Evolutionary conservation across 2,797 vertebrate genomes (phyloP), one percentile per base, ranked within the genome.

Genomic region (Sphenopsis melanotis): DNA sequence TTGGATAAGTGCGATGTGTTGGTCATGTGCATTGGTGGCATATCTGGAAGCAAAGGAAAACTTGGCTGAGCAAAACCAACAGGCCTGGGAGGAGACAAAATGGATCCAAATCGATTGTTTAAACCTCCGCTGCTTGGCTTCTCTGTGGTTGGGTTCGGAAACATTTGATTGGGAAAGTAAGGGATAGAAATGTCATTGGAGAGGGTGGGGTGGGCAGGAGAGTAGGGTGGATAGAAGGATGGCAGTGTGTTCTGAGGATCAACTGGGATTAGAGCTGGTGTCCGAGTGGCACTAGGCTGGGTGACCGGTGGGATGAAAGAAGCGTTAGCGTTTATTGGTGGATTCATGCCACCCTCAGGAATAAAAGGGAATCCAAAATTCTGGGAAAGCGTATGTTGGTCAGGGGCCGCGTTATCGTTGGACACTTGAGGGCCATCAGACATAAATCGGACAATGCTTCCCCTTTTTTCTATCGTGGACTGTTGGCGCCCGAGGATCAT

Each of bases 81-180:
- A 7, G 99, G 99, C 69, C 99, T 98, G 11, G 99, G 99, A 11
- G 99, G 99, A 44, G 99, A 99, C 47, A 99, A 98, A 95, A 99
- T 99, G n/a, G 99, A 99, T 82, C 99, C 98, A 46, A 99, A 99
- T 39, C 99, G 98, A 96, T 99, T 99, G 97, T 99, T 99, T 77
- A 99, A 97, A 8, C 98, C 98, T 46, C 99, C 98, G 29, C 98
- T 95, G 59, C 98, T 99, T 6, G 98, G 98, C 93, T 99, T 99
- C 96, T 99, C 99, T 0, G 99, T 98, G 87, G 98, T 98, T 30
- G 99, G 99, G 97, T 99, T 99, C 66, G 99, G 98, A 97, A 99
- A 99, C 99, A 99, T 99, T 84, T 99, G 99, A 95, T 99, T 99
- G 77, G 99, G 98, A 88, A 99, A 99, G 95, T 99, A 99, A 72